These are phyloP conservation scores for Tonatia bakeri DNA, from an alignment of 2,113 vertebrate genomes.

Conservation along the genomic window DNA sequence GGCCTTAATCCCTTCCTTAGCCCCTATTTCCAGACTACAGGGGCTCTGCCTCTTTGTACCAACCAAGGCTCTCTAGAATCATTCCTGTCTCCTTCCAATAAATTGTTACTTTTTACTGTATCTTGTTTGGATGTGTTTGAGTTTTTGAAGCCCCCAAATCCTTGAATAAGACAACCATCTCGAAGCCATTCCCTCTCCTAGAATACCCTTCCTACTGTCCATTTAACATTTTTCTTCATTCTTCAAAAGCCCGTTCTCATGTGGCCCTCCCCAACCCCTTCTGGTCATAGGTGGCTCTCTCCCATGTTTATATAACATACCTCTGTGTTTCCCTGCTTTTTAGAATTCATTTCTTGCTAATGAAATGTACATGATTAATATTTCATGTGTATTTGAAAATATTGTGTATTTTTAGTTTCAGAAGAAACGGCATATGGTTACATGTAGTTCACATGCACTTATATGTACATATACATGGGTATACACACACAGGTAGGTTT, in stretches of 20 bases:
- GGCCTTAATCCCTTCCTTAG: not conserved
- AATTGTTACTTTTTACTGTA: not conserved
- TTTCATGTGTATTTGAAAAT: not conserved
- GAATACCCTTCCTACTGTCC: accelerated
- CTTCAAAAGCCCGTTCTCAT: not conserved
- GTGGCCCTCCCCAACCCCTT: not conserved
- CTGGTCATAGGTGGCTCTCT: not conserved
- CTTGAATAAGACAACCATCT: not conserved
- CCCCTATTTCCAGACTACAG: not conserved
- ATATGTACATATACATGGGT: not conserved
- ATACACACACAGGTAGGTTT: not conserved
- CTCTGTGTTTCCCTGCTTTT: not conserved
- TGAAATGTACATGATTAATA: not conserved
- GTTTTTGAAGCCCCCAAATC: not conserved
- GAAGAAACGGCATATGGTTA: not conserved
- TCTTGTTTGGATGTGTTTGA: not conserved
- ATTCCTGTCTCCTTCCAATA: not conserved
- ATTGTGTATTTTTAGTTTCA: not conserved
- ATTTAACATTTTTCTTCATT: not conserved
- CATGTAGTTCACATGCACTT: not conserved
- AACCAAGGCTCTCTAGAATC: not conserved
- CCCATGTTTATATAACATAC: not conserved
- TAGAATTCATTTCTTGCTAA: not conserved
- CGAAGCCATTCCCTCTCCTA: not conserved
- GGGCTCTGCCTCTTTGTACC: not conserved